Evolutionary conservation across 2,113 vertebrate genomes (phyloP).

Genomic region (Leptodactylus fuscus): DNA sequence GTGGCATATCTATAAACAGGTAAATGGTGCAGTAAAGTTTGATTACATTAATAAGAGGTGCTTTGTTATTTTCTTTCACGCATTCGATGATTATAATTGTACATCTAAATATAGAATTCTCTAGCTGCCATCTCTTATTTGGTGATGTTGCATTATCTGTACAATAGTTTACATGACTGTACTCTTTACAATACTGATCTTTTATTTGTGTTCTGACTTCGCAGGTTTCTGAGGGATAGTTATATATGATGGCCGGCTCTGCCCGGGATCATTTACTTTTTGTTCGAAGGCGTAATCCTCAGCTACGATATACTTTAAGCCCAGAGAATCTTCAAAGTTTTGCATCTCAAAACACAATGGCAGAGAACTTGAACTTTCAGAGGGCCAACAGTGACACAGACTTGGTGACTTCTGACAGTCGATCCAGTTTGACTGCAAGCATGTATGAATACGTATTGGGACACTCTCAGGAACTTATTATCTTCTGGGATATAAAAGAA

Average conservation of each 20-base stretch:
- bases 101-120: neutral
- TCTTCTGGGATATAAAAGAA: conserved; percentile 99
- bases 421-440: conserved; percentile 93
- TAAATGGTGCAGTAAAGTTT: too few relatives aligned
- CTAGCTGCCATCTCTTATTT: neutral
- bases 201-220: conserved; percentile 59
- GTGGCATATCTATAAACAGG: too few relatives aligned
- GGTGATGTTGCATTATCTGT: neutral
- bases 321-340: conserved; percentile 94
- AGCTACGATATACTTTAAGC: conserved; percentile 92
- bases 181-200: too few relatives aligned
- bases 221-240: conserved; percentile 43
- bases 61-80: too few relatives aligned
- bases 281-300: conserved; percentile 87
- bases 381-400: conserved; percentile 97
- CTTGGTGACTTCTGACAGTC: conserved; percentile 92
- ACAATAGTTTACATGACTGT: too few relatives aligned
- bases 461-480: conserved; percentile 92
- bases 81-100: too few relatives aligned
- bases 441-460: conserved; percentile 91
- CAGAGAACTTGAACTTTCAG: conserved; percentile 81
- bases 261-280: conserved; percentile 89
- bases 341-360: conserved; percentile 80
- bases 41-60: too few relatives aligned
- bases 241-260: conserved; percentile 78